Base-by-base conservation (phyloP, 2,113 vertebrate species). In the Aix galericulata region DNA sequence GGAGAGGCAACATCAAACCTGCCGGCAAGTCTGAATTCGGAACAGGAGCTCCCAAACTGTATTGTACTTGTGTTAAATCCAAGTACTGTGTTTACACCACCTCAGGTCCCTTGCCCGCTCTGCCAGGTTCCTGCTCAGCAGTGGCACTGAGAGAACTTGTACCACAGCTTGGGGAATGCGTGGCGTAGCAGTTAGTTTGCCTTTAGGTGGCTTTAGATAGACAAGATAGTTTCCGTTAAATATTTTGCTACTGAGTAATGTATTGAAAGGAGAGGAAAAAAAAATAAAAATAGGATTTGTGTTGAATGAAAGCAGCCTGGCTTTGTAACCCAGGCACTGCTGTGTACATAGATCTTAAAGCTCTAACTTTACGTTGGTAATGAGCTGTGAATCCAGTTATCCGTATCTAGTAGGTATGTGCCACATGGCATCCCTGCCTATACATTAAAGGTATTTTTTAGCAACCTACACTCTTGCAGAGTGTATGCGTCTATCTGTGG, bases 81-180 rank as follows among this genome's bases (percentile, higher is more conserved):
- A 23, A 12, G 31, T 50, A 25, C 50, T 13, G 50, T 52, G 0
- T 9, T 20, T 6, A 15, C 9, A 16, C 14, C 4, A 0, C 29
- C 36, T 50, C 55, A 0, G 31, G 36, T 11, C 31, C n/a, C 31
- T 21, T 10, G 56, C 52, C 8, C 18, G 4, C 4, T 21, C 0
- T 2, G 2, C 23, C 9, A 2, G 38, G 4, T 16, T 52, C 8
- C 32, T 5, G 11, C 31, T 23, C 20, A 2, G 60, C 31, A 27
- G 11, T 4, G 56, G 40, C 40, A 8, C 23, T 1, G 14, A 8
- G 17, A 2, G 5, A 5, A 14, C 29, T 31, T 6, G 7, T 11
- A 1, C 48, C 0, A 1, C 48, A 11, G n/a, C 2, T 18, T 8
- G 14, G 8, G 17, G 25, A 6, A 4, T n/a, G 1, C 40, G 8